Evolutionary conservation across 1,140 invertebrate genomes (phyloP), one percentile per base, ranked within the genome.

Genomic region (Zaprionus nigranus): DNA sequence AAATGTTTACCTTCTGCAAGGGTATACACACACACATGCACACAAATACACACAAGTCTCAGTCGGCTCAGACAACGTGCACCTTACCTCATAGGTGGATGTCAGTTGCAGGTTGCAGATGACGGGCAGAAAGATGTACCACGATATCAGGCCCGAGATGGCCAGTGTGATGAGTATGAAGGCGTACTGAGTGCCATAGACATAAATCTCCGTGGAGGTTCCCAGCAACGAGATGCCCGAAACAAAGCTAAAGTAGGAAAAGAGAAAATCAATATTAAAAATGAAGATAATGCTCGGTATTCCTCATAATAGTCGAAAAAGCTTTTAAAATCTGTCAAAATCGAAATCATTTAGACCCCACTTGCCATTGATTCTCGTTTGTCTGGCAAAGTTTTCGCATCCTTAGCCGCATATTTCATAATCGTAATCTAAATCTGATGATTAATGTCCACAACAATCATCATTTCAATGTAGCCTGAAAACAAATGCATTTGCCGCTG

Each of bases 201-300:
- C 95, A 88, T 98, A 98, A 66, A 98, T 95, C 93, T 98, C 97
- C 0, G 97, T 97, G 2, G 97, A 97, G 13, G 95, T 96, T 0
- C 97, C 97, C 59, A 97, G 92, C 1, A 97, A 87, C 1, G 96
- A 96, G 62, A 97, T 97, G 2, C 98, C 97, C 11, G 97, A 98
- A 85, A 98, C 96, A 87, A 98, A 98, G 93, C 97, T 98, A 28
- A 34, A 38, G 78, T 20, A 24, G 38, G 1, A 13, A 51, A 58
- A 17, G 49, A 49, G 58, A 43, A 70, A 79, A 77, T 81, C 24
- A 43, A 20, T 40, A 34, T 30, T 40, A 34, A 36, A 17, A 57
- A 46, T 46, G 26, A 51, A 46, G 40, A 72, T 72, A 73, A 61
- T 70, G 3, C 6, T 59, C 20, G 11, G 13, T 40, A 15, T 26